Percentiles rank a stretch among this genome's conserved stretches.
Evolutionary conservation across 2,113 vertebrate species (phyloP).

Genomic region (Piprites chloris): DNA sequence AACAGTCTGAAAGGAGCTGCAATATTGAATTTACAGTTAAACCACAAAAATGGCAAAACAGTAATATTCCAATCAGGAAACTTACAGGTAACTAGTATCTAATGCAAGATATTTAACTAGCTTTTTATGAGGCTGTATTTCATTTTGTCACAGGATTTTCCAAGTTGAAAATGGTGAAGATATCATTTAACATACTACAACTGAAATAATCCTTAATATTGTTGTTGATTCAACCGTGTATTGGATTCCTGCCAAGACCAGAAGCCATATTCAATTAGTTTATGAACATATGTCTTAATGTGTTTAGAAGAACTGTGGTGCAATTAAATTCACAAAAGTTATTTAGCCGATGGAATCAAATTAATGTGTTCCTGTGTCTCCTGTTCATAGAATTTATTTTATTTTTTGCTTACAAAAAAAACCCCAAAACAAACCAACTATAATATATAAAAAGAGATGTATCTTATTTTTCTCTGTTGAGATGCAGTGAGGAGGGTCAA

Average conservation of each 20-base stretch:
- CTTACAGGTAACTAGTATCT: not conserved
- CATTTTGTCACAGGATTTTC: not conserved
- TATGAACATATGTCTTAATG: conserved; percentile 23
- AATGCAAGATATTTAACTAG: not conserved
- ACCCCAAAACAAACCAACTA: not conserved
- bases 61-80: not conserved
- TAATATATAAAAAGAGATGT: not conserved
- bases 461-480: not conserved
- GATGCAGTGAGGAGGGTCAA: not conserved
- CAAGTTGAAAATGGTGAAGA: not conserved
- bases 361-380: not conserved
- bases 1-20: not conserved
- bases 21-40: not conserved
- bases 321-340: not conserved
- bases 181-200: not conserved
- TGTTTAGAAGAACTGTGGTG: not conserved
- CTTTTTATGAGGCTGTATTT: not conserved
- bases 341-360: conserved; percentile 22
- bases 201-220: not conserved
- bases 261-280: conserved; percentile 11
- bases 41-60: not conserved
- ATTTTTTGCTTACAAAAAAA: not conserved
- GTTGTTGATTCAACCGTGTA: not conserved
- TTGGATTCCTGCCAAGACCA: not conserved
- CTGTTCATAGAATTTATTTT: not conserved